Base-by-base conservation (phyloP, 2,113 vertebrate species). In the Catharus bicknelli region DNA sequence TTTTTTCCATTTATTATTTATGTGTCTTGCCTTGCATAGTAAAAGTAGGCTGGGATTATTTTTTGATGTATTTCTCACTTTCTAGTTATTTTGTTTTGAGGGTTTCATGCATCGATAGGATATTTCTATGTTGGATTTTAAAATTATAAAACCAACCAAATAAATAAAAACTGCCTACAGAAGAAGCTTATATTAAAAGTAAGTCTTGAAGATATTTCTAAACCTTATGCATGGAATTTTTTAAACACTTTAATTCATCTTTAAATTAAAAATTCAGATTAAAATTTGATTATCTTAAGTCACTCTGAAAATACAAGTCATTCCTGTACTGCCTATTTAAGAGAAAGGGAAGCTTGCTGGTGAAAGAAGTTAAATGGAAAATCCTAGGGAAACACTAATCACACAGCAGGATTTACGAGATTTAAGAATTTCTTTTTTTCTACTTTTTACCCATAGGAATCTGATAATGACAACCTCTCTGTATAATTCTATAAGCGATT, bases 141-240 rank as follows among this genome's bases (percentile, higher is more conserved):
- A 19, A 69, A 15, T 16, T 34, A 12, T 77, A 54, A 83, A 86
- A 55, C 6, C 10, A 77, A 80, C 7, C 13, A 81, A 59, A 75
- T 7, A 55, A 73, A 47, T 6, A 67, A 43, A 40, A 80, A 4
- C 13, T 61, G 12, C 13, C 32, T 32, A 34, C 8, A 32, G 40
- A 86, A 78, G 30, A 57, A 57, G 4, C 7, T 34, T 54, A 5
- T 30, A 27, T 38, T 73, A 53, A 64, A 83, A 64, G 11, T 57
- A 61, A 82, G 16, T 79, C 38, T 50, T 43, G 7, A 79, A 79
- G 26, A 6, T 79, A 59, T 69, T 87, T 85, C 54, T 69, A 66
- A 68, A 4, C 3, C 8, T 30, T 19, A 29, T 1, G 1, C 20
- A 34, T 12, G 3, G 20, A 0, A 0, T 36, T 26, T 59, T 58